Percentiles rank a stretch among this genome's conserved stretches.
These are phyloP conservation scores for Pseudorectes ferrugineus DNA, from an alignment of 2,113 vertebrate genomes.

Conservation along the genomic window DNA sequence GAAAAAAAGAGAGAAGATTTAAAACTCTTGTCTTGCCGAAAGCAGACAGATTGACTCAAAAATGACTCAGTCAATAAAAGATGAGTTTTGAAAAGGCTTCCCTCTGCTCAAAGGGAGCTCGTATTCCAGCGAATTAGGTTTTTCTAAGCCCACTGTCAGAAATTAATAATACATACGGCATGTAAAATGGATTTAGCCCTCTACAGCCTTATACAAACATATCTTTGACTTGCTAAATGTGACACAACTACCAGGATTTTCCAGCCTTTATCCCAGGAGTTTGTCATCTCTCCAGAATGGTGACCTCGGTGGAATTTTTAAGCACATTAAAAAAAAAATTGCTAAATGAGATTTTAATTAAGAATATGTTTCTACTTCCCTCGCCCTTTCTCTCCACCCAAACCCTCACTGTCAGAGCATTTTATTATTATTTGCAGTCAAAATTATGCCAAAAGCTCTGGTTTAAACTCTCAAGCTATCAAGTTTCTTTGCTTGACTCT, in stretches of 20 bases:
- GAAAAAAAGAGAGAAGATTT: conserved; percentile 64
- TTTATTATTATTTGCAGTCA: not conserved
- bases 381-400: not conserved
- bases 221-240: conserved; percentile 63
- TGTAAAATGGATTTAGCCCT: conserved; percentile 59
- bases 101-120: conserved; percentile 57
- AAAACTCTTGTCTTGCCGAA: conserved; percentile 73
- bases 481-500: not conserved
- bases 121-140: conserved; percentile 64
- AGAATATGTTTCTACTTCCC: not conserved
- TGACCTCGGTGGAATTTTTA: conserved; percentile 46
- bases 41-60: conserved; percentile 75
- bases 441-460: not conserved
- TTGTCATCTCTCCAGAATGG: conserved; percentile 29
- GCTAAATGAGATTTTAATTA: conserved; percentile 37
- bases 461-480: not conserved
- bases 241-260: conserved; percentile 29
- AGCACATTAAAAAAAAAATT: not conserved
- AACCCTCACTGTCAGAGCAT: not conserved
- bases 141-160: conserved; percentile 65
- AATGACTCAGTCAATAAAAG: conserved; percentile 77
- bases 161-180: conserved; percentile 64
- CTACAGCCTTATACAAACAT: conserved; percentile 55
- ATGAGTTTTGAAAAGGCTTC: conserved; percentile 71
- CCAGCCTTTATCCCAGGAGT: conserved; percentile 38